phyloP scores from a whole-genome alignment of 1,140 invertebrate genomes.

The Trichonephila clavata region DNA sequence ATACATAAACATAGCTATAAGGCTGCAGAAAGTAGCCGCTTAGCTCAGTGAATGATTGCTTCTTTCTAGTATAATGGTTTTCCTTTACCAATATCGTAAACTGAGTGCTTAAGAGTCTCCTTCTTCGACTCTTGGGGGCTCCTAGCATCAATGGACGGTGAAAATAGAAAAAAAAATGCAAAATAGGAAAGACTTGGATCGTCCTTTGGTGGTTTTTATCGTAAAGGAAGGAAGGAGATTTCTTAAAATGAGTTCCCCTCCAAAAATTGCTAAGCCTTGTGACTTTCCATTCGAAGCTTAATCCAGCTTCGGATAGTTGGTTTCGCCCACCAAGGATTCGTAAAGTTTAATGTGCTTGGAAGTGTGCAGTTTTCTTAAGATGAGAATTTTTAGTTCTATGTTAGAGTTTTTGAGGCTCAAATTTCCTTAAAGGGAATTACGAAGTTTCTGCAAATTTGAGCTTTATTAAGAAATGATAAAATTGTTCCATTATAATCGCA shows the following conservation, averaged over 20 bases:
- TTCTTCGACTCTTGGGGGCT: neutral
- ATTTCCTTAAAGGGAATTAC: too few species aligned
- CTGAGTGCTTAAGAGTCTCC: neutral
- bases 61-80: slow-evolving; percentile 25
- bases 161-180: slow-evolving; percentile 45
- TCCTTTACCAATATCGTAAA: slow-evolving; percentile 25
- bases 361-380: too few species aligned
- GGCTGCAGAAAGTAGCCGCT: neutral
- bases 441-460: too few species aligned
- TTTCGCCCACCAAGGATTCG: neutral
- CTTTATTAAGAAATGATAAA: too few species aligned
- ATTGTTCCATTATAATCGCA: too few species aligned
- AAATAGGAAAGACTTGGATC: slow-evolving; percentile 1
- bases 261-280: slow-evolving; percentile 26
- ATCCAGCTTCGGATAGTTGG: slow-evolving; percentile 20
- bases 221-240: neutral
- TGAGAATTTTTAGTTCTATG: too few species aligned
- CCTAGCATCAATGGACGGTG: slow-evolving; percentile 28
- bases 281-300: neutral
- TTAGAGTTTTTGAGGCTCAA: too few species aligned
- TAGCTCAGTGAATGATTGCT: slow-evolving; percentile 22
- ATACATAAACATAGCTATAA: neutral
- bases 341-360: neutral
- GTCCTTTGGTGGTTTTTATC: slow-evolving; percentile 46
- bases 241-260: neutral